phyloP scores from a whole-genome alignment of 2,797 vertebrate species.

The Loriculus beryllinus region DNA sequence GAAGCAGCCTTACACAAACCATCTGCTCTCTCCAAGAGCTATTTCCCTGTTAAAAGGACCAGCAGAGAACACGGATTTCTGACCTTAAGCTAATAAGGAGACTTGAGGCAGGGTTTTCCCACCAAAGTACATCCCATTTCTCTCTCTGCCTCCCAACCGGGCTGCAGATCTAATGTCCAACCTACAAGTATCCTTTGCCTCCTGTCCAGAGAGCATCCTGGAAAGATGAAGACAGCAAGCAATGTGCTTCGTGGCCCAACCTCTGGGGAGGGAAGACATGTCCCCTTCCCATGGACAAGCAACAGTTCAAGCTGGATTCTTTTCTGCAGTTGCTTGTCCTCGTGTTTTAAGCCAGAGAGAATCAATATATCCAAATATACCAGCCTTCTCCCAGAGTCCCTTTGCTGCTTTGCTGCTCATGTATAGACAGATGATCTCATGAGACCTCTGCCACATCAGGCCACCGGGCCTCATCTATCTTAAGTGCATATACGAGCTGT shows the following conservation, averaged over 20 bases:
- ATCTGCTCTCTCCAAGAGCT: neutral
- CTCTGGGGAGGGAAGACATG: neutral
- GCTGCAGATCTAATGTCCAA: accelerated
- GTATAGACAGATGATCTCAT: constrained; percentile 58
- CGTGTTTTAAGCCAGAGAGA: neutral
- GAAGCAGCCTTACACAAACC: neutral
- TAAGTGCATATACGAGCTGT: constrained; percentile 8
- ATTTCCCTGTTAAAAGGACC: neutral
- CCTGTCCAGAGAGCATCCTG: neutral
- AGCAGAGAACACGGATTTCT: neutral
- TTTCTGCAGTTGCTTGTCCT: neutral
- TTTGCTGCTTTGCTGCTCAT: constrained; percentile 48
- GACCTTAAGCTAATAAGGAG: neutral
- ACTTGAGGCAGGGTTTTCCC: neutral
- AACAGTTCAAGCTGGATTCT: neutral
- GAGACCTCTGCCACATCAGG: constrained; percentile 57
- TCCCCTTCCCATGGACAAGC: neutral
- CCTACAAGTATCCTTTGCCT: neutral
- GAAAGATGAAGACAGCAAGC: neutral
- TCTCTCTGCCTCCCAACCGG: neutral
- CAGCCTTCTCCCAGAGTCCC: constrained; percentile 27
- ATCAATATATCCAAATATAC: constrained; percentile 39
- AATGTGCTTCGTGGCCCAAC: neutral
- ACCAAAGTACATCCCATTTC: neutral
- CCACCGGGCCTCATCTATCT: constrained; percentile 44